A percentile compares a stretch with the other conserved stretches of the same genome.
phyloP scores from a whole-genome alignment of 1,140 invertebrate species.

The Bombus turneri region DNA sequence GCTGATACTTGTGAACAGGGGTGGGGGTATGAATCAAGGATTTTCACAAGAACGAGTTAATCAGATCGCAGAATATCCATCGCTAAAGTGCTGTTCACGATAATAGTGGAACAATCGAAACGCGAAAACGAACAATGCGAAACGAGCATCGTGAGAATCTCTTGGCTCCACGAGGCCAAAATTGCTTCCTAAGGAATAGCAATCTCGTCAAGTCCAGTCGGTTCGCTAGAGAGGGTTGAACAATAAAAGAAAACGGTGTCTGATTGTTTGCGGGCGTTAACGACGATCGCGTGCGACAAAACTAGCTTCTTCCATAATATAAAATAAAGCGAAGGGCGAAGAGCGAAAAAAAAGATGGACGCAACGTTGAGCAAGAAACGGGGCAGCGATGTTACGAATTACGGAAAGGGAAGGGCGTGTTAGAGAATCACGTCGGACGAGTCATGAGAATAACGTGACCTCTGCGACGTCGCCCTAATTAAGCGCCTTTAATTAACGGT shows the following conservation, averaged over 20 bases:
- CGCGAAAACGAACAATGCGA: background rate
- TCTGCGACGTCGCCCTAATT: conserved; percentile 45
- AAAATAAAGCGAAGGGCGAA: background rate
- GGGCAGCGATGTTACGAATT: background rate
- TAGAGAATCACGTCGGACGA: background rate
- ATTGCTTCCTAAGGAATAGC: background rate
- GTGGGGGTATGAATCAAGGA: too few species aligned
- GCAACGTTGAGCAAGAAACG: background rate
- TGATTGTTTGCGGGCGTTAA: background rate
- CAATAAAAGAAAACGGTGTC: conserved; percentile 22
- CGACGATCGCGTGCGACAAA: conserved; percentile 17
- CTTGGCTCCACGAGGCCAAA: background rate
- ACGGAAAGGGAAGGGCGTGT: background rate
- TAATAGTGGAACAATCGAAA: background rate
- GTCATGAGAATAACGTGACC: conserved; percentile 52
- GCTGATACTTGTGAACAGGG: too few species aligned
- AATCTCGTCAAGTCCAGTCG: too few species aligned
- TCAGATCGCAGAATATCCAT: background rate
- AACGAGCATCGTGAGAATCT: background rate
- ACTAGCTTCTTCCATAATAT: background rate
- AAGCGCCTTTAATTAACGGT: conserved; percentile 52
- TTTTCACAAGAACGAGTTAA: background rate
- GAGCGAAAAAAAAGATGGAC: background rate
- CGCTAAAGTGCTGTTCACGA: background rate
- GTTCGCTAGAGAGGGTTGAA: background rate